Base-by-base conservation (phyloP, 2,113 vertebrate genomes). In the Xenus cinereus region DNA sequence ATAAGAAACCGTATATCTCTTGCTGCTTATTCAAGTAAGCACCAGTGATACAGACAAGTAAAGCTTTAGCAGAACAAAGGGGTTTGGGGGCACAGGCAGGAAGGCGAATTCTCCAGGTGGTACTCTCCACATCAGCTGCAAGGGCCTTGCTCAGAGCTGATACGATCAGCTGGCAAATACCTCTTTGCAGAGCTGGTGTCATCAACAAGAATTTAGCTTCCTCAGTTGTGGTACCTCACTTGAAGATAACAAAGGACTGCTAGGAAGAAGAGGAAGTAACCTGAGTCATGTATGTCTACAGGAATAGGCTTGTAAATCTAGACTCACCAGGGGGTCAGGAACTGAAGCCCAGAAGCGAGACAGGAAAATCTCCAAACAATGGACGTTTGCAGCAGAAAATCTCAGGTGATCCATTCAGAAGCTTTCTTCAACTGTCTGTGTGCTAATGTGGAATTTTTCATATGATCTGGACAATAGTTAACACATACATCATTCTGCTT, bases 401-500 rank as follows among this genome's bases (percentile, higher is more conserved):
- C 6, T 62, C 35, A 10, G 14, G 26, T 17, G 30, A 73, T 57
- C 57, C 5, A 76, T 77, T 67, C 67, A 75, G 32, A 26, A 83
- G 18, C 21, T 62, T 62, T 71, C 10, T n/a, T 68, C 41, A 57
- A 7, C 22, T 30, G 37, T 24, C 16, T 48, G 9, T 41, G 26
- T 48, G 43, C 18, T 83, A 74, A 63, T 14, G 30, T 53, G 48
- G 69, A 69, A 37, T 35, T 46, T 73, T 84, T 73, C 16, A 3
- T 9, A 19, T 7, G 5, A 64, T 6, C 16, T 32, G n/a, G 39
- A 57, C 41, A 23, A 46, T 20, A 78, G 7, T 16, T 37, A 57
- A 71, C 27, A 59, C 7, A 8, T 33, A 46, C 14, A 35, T 57
- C 14, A 51, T 17, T 22, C 9, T 0, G 0, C 37, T 43, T 57